phyloP scores from a whole-genome alignment of 2,888 invertebrate genomes.

The Malthinus seriepunctatus region DNA sequence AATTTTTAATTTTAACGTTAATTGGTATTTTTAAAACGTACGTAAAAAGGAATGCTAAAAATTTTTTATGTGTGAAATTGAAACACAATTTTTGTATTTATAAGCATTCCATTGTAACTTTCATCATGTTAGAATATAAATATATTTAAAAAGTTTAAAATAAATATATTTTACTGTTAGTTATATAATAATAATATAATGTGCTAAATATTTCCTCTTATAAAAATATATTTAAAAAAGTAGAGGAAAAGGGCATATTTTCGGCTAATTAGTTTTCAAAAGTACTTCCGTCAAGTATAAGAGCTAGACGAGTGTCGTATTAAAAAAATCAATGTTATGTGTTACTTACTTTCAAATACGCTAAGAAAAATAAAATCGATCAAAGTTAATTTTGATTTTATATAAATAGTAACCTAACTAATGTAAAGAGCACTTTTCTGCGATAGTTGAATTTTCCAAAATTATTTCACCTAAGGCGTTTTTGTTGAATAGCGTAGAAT shows the following conservation, averaged over 20 bases:
- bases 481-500: conserved; percentile 24
- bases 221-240: neutral
- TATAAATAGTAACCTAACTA: neutral
- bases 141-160: conserved; percentile 14
- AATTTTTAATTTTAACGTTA: neutral
- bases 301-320: conserved; percentile 18
- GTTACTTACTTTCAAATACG: conserved; percentile 14
- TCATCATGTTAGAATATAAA: conserved; percentile 14
- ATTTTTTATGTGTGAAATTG: conserved; percentile 1
- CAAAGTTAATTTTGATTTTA: neutral
- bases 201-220: conserved; percentile 22
- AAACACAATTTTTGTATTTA: conserved; percentile 6
- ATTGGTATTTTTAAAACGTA: neutral
- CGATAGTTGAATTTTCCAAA: conserved; percentile 7
- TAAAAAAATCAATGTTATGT: conserved; percentile 21
- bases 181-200: conserved; percentile 7
- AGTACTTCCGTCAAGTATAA: conserved; percentile 16
- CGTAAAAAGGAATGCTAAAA: conserved; percentile 1
- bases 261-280: conserved; percentile 18
- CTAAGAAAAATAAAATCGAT: neutral
- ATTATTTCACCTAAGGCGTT: conserved; percentile 12
- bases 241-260: conserved; percentile 17
- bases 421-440: conserved; percentile 17
- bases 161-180: conserved; percentile 29
- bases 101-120: conserved; percentile 13